Evolutionary conservation across 1,140 invertebrate species (phyloP).

Genomic region (Sycophaga agraensis): DNA sequence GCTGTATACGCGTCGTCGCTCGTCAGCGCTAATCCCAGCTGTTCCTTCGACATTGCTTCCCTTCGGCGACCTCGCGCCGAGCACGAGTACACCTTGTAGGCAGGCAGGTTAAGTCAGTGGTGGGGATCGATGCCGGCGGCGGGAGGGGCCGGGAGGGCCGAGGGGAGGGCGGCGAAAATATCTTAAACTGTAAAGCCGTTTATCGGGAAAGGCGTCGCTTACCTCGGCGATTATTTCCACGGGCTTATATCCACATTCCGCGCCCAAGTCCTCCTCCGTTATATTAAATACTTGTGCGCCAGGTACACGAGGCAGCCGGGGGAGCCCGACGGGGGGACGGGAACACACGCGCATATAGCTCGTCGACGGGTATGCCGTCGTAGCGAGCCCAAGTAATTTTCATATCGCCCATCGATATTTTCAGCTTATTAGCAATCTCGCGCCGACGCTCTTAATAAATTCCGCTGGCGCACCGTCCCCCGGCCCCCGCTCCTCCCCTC

Average conservation of each 20-base stretch:
- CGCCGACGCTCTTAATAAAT: conserved; percentile 24
- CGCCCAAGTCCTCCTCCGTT: conserved; percentile 19
- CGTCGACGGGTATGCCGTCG: not conserved
- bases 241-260: conserved; percentile 26
- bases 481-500: no score
- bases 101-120: not conserved
- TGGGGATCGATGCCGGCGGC: no score
- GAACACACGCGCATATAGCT: not conserved
- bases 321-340: not conserved
- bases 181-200: conserved; percentile 31
- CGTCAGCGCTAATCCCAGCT: no score
- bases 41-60: no score
- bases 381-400: conserved; percentile 23
- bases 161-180: conserved; percentile 21
- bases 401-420: conserved; percentile 29
- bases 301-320: conserved; percentile 2
- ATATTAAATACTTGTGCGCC: conserved; percentile 29
- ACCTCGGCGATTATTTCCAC: conserved; percentile 27
- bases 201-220: conserved; percentile 29
- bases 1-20: no score
- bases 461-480: conserved; percentile 9
- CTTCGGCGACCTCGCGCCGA: no score
- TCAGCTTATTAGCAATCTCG: conserved; percentile 29
- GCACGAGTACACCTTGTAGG: no score
- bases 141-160: no score